A percentile compares a stretch with the other conserved stretches of the same genome.
Evolutionary conservation across 2,888 invertebrate species (phyloP).

Genomic region (Nomada fabriciana): DNA sequence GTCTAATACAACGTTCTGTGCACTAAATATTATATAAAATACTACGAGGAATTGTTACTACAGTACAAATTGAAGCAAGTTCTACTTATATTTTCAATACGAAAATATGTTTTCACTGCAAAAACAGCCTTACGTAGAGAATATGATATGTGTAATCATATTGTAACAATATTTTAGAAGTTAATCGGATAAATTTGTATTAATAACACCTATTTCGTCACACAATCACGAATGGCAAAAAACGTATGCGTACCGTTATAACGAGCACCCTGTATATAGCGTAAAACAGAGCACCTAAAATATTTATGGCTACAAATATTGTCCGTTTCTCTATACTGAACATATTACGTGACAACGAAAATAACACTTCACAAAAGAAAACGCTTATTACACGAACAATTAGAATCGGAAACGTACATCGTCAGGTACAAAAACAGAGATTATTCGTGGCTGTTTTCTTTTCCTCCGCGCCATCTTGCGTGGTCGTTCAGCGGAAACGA

Average conservation of each 20-base stretch:
- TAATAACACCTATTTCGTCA: too few species aligned
- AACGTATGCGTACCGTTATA: too few species aligned
- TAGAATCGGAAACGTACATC: conserved; percentile 74
- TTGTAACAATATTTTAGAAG: too few species aligned
- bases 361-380: conserved; percentile 5
- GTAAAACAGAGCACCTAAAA: not conserved
- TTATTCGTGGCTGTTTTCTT: conserved; percentile 80
- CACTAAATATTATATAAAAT: not conserved
- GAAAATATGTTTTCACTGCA: too few species aligned
- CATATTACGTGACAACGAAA: not conserved
- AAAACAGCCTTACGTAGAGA: too few species aligned
- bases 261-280: too few species aligned
- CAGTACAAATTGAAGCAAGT: too few species aligned
- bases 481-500: conserved; percentile 16
- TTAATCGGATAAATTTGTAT: too few species aligned
- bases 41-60: too few species aligned
- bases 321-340: not conserved
- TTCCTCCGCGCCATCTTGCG: conserved; percentile 79
- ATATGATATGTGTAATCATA: too few species aligned
- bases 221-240: too few species aligned
- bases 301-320: not conserved
- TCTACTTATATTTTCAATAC: too few species aligned
- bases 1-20: not conserved
- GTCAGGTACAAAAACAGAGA: conserved; percentile 80
- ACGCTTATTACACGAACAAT: not conserved